Evolutionary conservation across 2,888 invertebrate species (phyloP).

Genomic region (Rhabditophanes sp.): DNA sequence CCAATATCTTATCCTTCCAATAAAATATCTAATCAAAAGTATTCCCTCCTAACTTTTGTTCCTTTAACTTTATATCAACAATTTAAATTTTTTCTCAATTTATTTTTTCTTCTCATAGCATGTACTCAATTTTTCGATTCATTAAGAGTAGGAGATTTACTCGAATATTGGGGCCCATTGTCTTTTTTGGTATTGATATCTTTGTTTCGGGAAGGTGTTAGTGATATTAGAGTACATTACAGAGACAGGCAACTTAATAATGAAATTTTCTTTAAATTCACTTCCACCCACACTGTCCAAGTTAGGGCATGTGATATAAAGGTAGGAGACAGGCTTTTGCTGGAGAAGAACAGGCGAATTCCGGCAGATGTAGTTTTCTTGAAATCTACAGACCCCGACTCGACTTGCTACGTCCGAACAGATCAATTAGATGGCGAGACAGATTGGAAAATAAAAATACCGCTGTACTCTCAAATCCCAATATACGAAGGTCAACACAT

Average conservation of each 20-base stretch:
- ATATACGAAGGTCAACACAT: slow-evolving; percentile 77
- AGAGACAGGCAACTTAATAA: slow-evolving; percentile 86
- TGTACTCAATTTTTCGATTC: slow-evolving; percentile 87
- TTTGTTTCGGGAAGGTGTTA: slow-evolving; percentile 78
- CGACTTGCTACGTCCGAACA: slow-evolving; percentile 82
- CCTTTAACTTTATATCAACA: slow-evolving; percentile 66
- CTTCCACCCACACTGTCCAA: no score
- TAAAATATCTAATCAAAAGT: slow-evolving; percentile 89
- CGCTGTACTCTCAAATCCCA: no score
- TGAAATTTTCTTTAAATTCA: slow-evolving; percentile 69
- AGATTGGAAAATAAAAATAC: slow-evolving; percentile 58
- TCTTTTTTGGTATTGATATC: slow-evolving; percentile 85
- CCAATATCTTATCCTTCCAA: slow-evolving; percentile 57
- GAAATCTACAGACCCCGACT: slow-evolving; percentile 50
- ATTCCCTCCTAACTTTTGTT: slow-evolving; percentile 57
- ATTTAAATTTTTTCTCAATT: slow-evolving; percentile 88
- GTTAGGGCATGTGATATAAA: no score
- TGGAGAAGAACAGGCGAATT: slow-evolving; percentile 63
- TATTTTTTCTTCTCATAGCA: slow-evolving; percentile 92
- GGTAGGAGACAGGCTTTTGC: slow-evolving; percentile 59
- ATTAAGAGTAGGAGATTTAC: slow-evolving; percentile 79
- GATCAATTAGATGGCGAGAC: slow-evolving; percentile 88
- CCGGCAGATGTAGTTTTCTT: slow-evolving; percentile 86
- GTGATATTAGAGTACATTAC: slow-evolving; percentile 74
- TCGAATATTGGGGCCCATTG: slow-evolving; percentile 94